These are phyloP conservation scores for Metellina segmentata DNA, from an alignment of 2,888 invertebrate species.

Conservation along the genomic window DNA sequence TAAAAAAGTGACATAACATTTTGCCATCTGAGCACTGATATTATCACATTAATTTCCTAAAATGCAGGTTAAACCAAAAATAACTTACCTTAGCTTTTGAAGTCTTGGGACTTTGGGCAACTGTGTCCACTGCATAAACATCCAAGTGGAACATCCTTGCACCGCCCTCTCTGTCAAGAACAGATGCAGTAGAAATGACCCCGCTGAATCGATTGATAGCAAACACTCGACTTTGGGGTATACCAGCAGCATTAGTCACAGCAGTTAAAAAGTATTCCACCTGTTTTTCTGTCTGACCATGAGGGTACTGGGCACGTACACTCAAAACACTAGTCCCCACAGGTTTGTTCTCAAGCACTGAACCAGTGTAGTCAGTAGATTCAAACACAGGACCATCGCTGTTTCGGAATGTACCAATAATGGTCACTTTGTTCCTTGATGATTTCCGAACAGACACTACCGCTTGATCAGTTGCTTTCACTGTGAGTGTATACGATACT, in stretches of 20 bases:
- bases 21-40: neutral
- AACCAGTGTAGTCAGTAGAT: conserved; percentile 86
- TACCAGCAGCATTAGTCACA: conserved; percentile 83
- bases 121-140: conserved; percentile 90
- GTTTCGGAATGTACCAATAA: conserved; percentile 81
- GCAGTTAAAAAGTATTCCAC: conserved; percentile 94
- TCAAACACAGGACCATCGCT: conserved; percentile 82
- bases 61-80: neutral
- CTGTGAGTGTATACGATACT: conserved; percentile 87
- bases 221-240: conserved; percentile 92
- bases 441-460: conserved; percentile 93
- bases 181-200: conserved; percentile 87
- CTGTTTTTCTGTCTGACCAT: conserved; percentile 82
- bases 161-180: conserved; percentile 79
- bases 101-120: conserved; percentile 80
- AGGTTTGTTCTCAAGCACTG: conserved; percentile 93
- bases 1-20: too few species aligned
- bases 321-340: conserved; percentile 92
- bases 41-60: neutral
- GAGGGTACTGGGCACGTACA: conserved; percentile 85
- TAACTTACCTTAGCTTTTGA: conserved; percentile 79
- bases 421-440: conserved; percentile 91
- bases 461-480: conserved; percentile 95
- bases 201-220: conserved; percentile 94
- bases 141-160: conserved; percentile 88